Evolutionary conservation across 1,140 invertebrate species (phyloP).

Genomic region (Drosophila insularis): DNA sequence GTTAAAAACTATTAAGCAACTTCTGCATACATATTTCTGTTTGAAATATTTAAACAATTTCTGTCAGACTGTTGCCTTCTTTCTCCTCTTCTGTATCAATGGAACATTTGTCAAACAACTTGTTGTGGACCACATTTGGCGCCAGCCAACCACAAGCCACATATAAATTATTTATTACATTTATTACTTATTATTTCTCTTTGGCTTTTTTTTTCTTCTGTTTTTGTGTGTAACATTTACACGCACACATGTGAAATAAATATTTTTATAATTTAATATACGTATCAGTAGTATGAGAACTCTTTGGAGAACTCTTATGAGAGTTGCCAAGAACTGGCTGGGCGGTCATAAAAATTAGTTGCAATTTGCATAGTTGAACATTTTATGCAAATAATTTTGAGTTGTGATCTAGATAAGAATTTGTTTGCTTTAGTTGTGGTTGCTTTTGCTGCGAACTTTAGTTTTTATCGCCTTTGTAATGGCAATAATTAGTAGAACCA

Average conservation of each 20-base stretch:
- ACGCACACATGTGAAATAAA: not conserved
- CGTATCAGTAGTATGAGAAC: not conserved
- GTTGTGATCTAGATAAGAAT: slow-evolving; percentile 62
- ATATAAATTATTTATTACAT: slow-evolving; percentile 57
- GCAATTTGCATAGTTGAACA: slow-evolving; percentile 74
- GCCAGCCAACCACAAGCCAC: slow-evolving; percentile 16
- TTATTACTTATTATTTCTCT: slow-evolving; percentile 18
- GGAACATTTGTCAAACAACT: slow-evolving; percentile 49
- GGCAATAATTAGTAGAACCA: slow-evolving; percentile 61
- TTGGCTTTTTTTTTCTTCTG: not conserved
- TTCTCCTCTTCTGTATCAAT: slow-evolving; percentile 16
- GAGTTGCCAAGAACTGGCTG: slow-evolving; percentile 55
- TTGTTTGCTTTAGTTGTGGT: slow-evolving; percentile 35
- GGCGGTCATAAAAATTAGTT: slow-evolving; percentile 74
- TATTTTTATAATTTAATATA: slow-evolving; percentile 23
- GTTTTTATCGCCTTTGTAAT: slow-evolving; percentile 75
- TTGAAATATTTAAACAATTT: slow-evolving; percentile 2
- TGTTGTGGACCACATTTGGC: slow-evolving; percentile 42
- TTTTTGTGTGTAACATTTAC: not conserved
- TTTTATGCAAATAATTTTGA: slow-evolving; percentile 67
- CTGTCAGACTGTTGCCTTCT: not conserved
- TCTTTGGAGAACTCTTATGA: slow-evolving; percentile 38
- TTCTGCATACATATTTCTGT: not conserved
- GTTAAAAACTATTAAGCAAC: not conserved
- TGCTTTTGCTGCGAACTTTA: not conserved